Evolutionary conservation across 2,888 invertebrate species (phyloP), one percentile per base, ranked within the genome.

Genomic region (Ganaspis brasiliensis): DNA sequence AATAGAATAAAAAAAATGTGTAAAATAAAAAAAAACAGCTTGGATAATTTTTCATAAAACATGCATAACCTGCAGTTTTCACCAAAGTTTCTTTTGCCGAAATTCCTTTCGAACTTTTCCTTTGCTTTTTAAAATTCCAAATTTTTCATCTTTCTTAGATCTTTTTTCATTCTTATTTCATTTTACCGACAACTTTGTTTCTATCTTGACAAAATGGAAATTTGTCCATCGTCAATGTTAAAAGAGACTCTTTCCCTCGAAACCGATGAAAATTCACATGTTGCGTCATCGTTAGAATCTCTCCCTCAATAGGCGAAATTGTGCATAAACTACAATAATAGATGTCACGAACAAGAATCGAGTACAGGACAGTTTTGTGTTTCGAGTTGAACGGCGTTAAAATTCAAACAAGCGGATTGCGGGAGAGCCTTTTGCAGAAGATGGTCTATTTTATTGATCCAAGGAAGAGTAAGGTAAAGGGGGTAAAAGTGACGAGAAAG

Each of bases 381-480:
- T 78, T 37, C 35, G 21, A 75, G 45, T 70, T 52, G 57, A 77
- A 59, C 77, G 75, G 63, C 76, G 80, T 77, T 83, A 76, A 83
- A 84, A 85, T 87, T 89, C 79, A 86, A 88, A 88, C 83, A 83
- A 83, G 82, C 80, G 82, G 84, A 75, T 84, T 83, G 82, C 80
- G 83, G 84, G 75, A 85, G 84, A 88, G 86, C n/a, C 85, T 85
- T 87, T 85, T 82, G 85, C 84, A 85, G 83, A 85, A 88, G 88
- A 89, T 89, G 87, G 87, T 85, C 87, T 87, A 86, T 89, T 89
- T 89, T 90, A 91, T 90, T 90, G 91, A 91, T 91, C 90, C 89
- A 83, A 85, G 88, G 86, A 87, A 87, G 85, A 87, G 87, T 86
- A 87, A 87, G 84, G 78, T 79, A 80, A n/a, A 80, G 81, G 79